Evolutionary conservation across 1,140 invertebrate genomes (phyloP).

Genomic region (Cotesia glomerata): DNA sequence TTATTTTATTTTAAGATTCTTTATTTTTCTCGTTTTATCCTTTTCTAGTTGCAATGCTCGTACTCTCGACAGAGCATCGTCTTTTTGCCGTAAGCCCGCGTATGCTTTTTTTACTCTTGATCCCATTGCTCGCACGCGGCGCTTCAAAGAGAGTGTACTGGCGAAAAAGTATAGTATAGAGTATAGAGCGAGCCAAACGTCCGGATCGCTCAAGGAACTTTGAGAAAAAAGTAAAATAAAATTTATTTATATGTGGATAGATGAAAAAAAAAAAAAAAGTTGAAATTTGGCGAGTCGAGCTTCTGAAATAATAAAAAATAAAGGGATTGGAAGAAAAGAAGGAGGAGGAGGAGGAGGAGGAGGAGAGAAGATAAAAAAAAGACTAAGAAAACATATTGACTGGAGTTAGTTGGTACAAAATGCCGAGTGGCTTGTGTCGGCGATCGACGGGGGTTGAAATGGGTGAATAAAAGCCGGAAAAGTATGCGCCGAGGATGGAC

Average conservation of each 20-base stretch:
- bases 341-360: slow-evolving; percentile 31
- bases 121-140: slow-evolving; percentile 12
- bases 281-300: background rate
- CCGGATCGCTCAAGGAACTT: background rate
- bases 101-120: slow-evolving; percentile 13
- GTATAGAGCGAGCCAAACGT: slow-evolving; percentile 1
- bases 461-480: slow-evolving; percentile 48
- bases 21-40: background rate
- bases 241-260: background rate
- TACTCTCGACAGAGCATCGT: background rate
- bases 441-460: slow-evolving; percentile 33
- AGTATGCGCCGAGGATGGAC: slow-evolving; percentile 27
- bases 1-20: background rate
- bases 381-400: slow-evolving; percentile 29
- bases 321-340: slow-evolving; percentile 37
- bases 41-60: background rate
- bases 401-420: slow-evolving; percentile 14
- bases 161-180: too few species aligned
- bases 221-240: background rate
- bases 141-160: slow-evolving; percentile 2
- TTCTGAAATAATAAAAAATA: background rate
- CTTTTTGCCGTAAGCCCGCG: background rate
- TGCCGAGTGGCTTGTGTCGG: slow-evolving; percentile 17
- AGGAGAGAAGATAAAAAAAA: slow-evolving; percentile 36
- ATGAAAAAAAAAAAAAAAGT: background rate